Evolutionary conservation across 2,888 invertebrate species (phyloP).

Genomic region (Sympetrum striolatum): DNA sequence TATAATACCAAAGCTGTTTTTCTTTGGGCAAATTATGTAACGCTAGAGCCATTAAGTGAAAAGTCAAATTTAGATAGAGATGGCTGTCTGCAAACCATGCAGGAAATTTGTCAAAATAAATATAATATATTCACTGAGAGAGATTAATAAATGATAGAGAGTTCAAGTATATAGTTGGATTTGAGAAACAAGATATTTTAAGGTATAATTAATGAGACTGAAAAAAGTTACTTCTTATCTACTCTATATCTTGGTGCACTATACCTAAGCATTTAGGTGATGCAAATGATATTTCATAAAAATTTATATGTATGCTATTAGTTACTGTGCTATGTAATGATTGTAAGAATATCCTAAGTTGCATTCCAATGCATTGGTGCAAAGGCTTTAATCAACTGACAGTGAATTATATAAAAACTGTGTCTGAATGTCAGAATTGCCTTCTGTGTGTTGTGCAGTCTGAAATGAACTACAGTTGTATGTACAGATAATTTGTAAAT

Average conservation of each 20-base stretch:
- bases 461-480: background rate
- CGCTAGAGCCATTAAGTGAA: no score
- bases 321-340: background rate
- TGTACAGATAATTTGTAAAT: slow-evolving; percentile 4
- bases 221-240: background rate
- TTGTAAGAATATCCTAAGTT: background rate
- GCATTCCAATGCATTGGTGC: slow-evolving; percentile 17
- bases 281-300: background rate
- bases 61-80: no score
- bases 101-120: no score
- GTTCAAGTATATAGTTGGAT: no score
- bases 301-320: background rate
- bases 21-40: no score
- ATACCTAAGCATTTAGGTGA: background rate
- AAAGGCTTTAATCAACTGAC: background rate
- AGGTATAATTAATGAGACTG: background rate
- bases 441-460: background rate
- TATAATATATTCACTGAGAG: no score
- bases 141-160: no score
- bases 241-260: background rate
- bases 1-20: no score
- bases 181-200: no score
- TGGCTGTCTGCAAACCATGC: no score
- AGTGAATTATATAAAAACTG: background rate
- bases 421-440: background rate